Percentiles rank a stretch among this genome's conserved stretches.
Evolutionary conservation across 2,888 invertebrate species (phyloP).

Genomic region (Synergus umbraculus): DNA sequence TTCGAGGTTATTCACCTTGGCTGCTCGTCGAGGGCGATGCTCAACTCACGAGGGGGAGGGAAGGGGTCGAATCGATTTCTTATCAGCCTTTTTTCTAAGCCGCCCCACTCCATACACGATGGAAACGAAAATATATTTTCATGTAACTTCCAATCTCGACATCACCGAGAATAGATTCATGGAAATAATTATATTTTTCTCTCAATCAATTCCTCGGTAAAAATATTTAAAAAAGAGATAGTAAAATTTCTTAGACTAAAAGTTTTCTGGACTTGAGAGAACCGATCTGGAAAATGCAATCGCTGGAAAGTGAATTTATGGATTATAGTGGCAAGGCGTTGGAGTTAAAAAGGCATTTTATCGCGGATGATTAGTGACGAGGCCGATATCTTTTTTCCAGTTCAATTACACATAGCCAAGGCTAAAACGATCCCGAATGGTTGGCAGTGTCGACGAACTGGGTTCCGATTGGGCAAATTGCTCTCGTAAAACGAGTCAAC

Average conservation of each 20-base stretch:
- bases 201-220: too few species aligned
- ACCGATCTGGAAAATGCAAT: conserved; percentile 3
- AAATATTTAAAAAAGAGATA: too few species aligned
- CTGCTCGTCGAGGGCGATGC: conserved; percentile 52
- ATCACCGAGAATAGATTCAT: not conserved
- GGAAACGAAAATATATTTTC: not conserved
- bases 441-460: conserved; percentile 51
- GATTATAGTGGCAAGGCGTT: not conserved
- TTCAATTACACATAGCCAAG: conserved; percentile 7
- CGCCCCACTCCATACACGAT: not conserved
- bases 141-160: not conserved
- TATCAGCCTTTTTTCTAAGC: conserved; percentile 14
- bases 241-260: not conserved
- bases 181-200: not conserved
- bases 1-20: conserved; percentile 76
- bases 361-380: conserved; percentile 5
- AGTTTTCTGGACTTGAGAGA: not conserved
- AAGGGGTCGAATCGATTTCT: conserved; percentile 31
- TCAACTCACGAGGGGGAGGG: not conserved
- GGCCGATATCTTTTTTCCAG: conserved; percentile 18
- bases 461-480: conserved; percentile 48
- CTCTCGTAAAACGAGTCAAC: conserved; percentile 11
- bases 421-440: conserved; percentile 13
- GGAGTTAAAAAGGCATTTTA: not conserved
- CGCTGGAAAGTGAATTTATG: conserved; percentile 1